Base-by-base conservation (phyloP, 2,797 vertebrate genomes). In the Myotis myotis region DNA sequence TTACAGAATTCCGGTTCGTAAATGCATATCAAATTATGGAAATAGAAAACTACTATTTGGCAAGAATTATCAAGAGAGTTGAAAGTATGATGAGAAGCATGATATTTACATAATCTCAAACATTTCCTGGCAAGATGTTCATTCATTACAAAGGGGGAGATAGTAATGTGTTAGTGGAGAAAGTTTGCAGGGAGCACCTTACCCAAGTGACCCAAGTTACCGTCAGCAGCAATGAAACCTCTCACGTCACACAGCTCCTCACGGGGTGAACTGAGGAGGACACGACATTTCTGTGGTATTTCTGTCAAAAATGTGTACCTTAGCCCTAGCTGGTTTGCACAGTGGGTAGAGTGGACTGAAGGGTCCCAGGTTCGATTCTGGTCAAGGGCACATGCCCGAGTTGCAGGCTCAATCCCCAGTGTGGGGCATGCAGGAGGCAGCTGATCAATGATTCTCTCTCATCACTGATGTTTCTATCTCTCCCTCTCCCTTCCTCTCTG, bases 41-140 rank as follows among this genome's bases (percentile, higher is more conserved):
- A 85, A 57, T 7, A 80, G 33, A 91, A 86, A 95, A 75, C 30
- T 33, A 71, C 22, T 41, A 49, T 60, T 79, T 89, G 53, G 75
- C 13, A 70, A 80, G 44, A 88, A 82, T 72, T 79, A 36, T 44
- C 25, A 66, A 86, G 51, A 19, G n/a, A 85, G 51, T 33, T 55
- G 38, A 92, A 87, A 66, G 23, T 68, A 25, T 71, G 51, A 38
- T 23, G 30, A 92, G 68, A 85, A 71, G 33, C 60, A 80, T 71
- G 38, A 57, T 28, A 53, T 80, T 71, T 51, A 36, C 47, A 70
- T 75, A 41, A 92, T 70, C 66, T 74, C 36, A 51, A 79, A 88
- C 53, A 93, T 33, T 68, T 70, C 72, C 89, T 93, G 51, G 30
- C 4, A 75, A 88, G 47, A 84, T 8, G 19, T 74, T 90, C 74